Conservation (phyloP, 2,797 vertebrate species). For the Urosaurus nigricauda region DNA sequence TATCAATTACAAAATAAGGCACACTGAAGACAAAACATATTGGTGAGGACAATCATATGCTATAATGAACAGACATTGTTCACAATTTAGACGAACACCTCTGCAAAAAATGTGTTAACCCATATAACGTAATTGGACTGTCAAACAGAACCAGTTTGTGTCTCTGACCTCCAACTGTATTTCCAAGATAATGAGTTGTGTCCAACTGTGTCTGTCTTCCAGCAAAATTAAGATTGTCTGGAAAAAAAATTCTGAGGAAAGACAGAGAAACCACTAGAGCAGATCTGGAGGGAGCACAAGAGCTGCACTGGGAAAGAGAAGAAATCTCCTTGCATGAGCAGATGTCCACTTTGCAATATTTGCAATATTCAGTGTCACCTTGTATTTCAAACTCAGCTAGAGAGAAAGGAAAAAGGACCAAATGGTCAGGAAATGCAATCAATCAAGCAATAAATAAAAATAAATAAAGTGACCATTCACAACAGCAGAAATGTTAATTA, state of each 20-base stretch:
- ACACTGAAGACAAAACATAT: too few species aligned
- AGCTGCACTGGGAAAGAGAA: background rate
- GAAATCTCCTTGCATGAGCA: background rate
- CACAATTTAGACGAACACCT: too few species aligned
- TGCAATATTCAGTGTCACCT: background rate
- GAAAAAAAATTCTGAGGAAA: background rate
- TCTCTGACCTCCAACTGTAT: too few species aligned
- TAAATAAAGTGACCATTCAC: background rate
- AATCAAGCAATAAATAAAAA: background rate
- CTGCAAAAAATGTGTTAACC: too few species aligned
- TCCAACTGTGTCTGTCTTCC: too few species aligned
- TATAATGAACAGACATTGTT: too few species aligned
- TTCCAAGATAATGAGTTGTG: too few species aligned
- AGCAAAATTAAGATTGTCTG: too few species aligned
- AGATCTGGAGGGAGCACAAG: background rate
- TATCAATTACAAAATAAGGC: too few species aligned
- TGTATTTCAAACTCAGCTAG: background rate
- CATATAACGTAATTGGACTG: too few species aligned
- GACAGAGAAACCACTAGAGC: background rate
- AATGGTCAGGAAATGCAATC: background rate
- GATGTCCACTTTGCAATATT: background rate
- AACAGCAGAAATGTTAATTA: background rate
- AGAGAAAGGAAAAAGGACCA: background rate
- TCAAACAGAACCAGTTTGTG: too few species aligned
- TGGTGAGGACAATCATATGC: too few species aligned